Evolutionary conservation across 2,888 invertebrate genomes (phyloP), one percentile per base, ranked within the genome.

Genomic region (Micropterix aruncella): DNA sequence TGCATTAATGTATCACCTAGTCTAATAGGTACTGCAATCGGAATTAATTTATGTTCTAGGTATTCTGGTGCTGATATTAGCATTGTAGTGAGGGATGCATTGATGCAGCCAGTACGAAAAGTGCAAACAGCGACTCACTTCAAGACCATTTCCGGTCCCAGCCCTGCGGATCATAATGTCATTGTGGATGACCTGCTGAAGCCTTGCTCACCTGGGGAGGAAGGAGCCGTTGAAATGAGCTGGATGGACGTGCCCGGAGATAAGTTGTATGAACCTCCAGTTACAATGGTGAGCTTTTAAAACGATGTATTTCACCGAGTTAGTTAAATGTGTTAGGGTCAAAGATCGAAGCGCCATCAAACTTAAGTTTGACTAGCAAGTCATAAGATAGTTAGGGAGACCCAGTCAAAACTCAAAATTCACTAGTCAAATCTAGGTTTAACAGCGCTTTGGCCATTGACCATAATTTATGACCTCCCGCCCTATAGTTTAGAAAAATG

Each of bases 71-170:
- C 92, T 45, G 93, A 94, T 73, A 90, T 94, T 52, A 83, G 84
- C 56, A 84, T 91, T 56, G 83, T 92, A 37, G 90, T 92, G 2
- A 73, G 91, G 44, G 93, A 94, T 61, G 88, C 93, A 1, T 66
- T 94, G 4, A 93, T 94, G 92, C 89, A 92, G 57, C 93, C 93
- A 1, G 88, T 93, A 2, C 74, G 93, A 42, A 90, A 90, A 68
- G 89, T 92, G 9, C 93, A 93, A 66, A 84, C 83, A 2, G 92
- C 93, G 2, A 94, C 93, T 14, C 93, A 93, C 60, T 93, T 94
- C 60, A 79, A 76, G 60, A 54, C 51, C 52, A 77, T 90, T 1
- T 64, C 77, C 15, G 93, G 91, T 1, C 87, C 88, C 1, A 82
- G 81, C 15, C 80, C 83, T 2, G 63, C 68, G 18, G 79, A 93